Base-by-base conservation (phyloP, 2,113 vertebrate genomes). In the Strix aluco region DNA sequence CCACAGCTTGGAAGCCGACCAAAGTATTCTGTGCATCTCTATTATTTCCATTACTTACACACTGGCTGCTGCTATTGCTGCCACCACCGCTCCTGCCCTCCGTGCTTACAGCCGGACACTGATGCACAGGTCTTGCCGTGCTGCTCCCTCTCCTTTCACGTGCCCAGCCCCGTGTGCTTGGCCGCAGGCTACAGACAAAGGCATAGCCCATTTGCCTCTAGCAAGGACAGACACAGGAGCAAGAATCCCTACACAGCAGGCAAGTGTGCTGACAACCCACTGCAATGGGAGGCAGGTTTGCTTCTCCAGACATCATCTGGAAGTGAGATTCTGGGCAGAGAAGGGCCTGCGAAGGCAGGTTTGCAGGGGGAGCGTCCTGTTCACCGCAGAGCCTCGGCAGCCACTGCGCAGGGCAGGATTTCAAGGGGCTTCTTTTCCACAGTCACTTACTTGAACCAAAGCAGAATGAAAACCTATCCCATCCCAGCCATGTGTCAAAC, bases 11-110 rank as follows among this genome's bases (percentile, higher is more conserved):
- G 89, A 95, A 95, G 88, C 86, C 2, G 49, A 97, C 84, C 95
- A 88, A 86, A 95, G 75, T 79, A 74, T 55, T 90, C 0, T 2
- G 66, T 32, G 16, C 91, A 88, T 95, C 94, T 96, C 92, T 93
- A 95, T 96, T 88, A 96, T 82, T 94, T 69, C 38, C 83, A 58
- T 93, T 93, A 95, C 72, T 96, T 96, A 88, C 74, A 90, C 42
- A 66, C n/a, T 58, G 59, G 61, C 59, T 0, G 0, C 72, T 90
- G 88, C 63, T 67, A 32, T 66, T 57, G 80, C 62, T 14, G 51
- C 36, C 85, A 75, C 59, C 55, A 46, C 34, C 44, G 23, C 54
- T 74, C 80, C 81, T 67, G 34, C 49, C 69, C 75, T 61, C 62
- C 0, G 10, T 66, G 46, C 78, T 91, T 84, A 81, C n/a, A 84